phyloP scores from a whole-genome alignment of 2,797 vertebrate genomes.

The Meriones psammophilus region DNA sequence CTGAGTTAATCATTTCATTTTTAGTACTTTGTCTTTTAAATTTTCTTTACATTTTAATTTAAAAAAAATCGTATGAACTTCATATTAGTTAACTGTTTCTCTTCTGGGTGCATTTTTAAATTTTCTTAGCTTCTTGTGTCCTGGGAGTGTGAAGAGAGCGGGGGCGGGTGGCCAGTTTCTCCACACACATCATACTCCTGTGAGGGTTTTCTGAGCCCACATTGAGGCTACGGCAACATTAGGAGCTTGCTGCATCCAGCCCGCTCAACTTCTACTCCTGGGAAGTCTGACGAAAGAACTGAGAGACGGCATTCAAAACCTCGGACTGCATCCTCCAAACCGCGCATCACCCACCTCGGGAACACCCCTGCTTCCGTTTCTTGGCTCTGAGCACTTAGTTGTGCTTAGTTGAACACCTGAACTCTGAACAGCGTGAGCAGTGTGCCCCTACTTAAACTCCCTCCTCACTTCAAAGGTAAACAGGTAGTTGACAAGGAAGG shows the following conservation, averaged over 20 bases:
- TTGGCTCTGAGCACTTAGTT: not conserved
- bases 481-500: not conserved
- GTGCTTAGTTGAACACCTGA: not conserved
- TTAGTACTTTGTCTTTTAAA: not conserved
- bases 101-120: not conserved
- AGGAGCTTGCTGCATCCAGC: not conserved
- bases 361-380: not conserved
- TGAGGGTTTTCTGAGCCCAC: not conserved
- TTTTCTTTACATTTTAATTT: not conserved
- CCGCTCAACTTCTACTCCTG: not conserved
- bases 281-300: not conserved
- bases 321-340: not conserved
- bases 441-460: not conserved
- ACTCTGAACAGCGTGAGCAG: not conserved
- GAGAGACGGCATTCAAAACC: not conserved
- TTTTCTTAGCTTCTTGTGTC: not conserved
- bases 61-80: constrained; percentile 13
- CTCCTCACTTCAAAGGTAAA: not conserved
- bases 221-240: not conserved
- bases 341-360: not conserved
- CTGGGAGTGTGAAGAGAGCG: not conserved
- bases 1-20: not conserved
- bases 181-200: not conserved
- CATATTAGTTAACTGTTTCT: not conserved
- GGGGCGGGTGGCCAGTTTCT: not conserved